These are phyloP conservation scores for Perdix hodgsoniae DNA, from an alignment of 2,797 vertebrate genomes.

Conservation along the genomic window DNA sequence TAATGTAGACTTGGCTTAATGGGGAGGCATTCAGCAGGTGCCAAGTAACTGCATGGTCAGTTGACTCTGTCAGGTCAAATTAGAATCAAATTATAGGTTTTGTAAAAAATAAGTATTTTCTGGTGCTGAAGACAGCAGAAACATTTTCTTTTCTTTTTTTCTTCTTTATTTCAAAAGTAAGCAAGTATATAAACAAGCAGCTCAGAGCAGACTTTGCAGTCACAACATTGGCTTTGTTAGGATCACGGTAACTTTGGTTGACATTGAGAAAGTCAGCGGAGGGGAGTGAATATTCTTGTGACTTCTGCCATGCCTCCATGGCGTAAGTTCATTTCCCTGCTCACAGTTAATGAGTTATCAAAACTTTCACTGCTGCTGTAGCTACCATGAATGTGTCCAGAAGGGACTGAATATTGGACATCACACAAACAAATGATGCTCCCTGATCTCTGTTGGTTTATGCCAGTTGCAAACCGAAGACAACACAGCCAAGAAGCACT, in stretches of 20 bases:
- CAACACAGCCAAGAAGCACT: not conserved
- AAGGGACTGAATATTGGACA: not conserved
- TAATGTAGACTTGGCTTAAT: slow-evolving; percentile 43
- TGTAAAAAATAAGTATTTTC: not conserved
- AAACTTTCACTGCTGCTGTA: not conserved
- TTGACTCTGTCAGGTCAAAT: slow-evolving; percentile 72
- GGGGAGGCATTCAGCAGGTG: slow-evolving; percentile 58
- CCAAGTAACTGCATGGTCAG: slow-evolving; percentile 70
- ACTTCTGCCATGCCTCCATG: not conserved
- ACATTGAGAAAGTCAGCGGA: not conserved
- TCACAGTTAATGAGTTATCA: not conserved
- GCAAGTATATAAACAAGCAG: not conserved
- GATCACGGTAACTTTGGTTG: not conserved
- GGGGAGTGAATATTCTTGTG: not conserved
- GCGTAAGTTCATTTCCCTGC: not conserved
- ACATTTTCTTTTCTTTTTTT: not conserved
- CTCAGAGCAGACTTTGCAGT: not conserved
- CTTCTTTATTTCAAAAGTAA: not conserved
- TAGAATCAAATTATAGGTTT: slow-evolving; percentile 64
- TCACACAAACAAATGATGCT: not conserved
- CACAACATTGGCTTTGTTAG: not conserved
- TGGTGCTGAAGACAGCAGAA: not conserved
- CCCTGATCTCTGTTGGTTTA: not conserved
- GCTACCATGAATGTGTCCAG: not conserved
- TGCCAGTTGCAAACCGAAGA: not conserved